Conservation (phyloP, 2,888 invertebrate species). For the Rhodophaea formosa region DNA sequence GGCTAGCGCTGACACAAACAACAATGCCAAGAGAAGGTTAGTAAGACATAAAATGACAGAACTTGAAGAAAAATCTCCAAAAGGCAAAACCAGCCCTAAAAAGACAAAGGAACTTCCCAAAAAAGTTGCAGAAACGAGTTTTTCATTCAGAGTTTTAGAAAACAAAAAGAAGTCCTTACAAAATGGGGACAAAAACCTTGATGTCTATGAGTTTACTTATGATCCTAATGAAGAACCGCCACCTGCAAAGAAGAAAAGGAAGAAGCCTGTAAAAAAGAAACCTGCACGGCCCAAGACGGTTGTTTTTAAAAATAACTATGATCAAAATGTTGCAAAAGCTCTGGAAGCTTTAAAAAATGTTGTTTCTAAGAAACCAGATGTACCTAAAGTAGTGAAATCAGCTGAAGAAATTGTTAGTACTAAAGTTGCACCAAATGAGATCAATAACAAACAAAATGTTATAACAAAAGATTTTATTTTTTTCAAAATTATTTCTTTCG, state of each 20-base stretch:
- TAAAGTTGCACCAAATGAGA: neutral
- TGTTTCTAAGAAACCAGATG: conserved; percentile 35
- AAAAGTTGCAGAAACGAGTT: conserved; percentile 38
- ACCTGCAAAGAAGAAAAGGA: conserved; percentile 65
- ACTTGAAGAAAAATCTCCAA: conserved; percentile 20
- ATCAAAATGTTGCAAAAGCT: conserved; percentile 62
- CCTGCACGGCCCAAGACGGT: conserved; percentile 50
- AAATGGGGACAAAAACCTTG: conserved; percentile 46
- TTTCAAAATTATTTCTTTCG: neutral
- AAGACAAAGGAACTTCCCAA: conserved; percentile 27
- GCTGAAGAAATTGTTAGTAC: conserved; percentile 16
- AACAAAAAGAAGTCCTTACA: conserved; percentile 40
- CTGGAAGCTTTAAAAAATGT: conserved; percentile 54
- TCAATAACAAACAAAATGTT: neutral
- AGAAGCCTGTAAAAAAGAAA: conserved; percentile 47
- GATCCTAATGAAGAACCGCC: conserved; percentile 71
- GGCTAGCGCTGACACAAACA: conserved; percentile 49
- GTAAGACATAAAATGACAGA: conserved; percentile 23
- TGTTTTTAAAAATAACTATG: conserved; percentile 56
- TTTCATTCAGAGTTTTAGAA: conserved; percentile 54
- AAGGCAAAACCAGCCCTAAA: conserved; percentile 25
- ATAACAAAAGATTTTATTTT: too few species aligned
- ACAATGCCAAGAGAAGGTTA: conserved; percentile 40
- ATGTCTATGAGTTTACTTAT: conserved; percentile 74
- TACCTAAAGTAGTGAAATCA: conserved; percentile 19